phyloP scores from a whole-genome alignment of 2,113 vertebrate genomes.

The Oncorhynchus masou region DNA sequence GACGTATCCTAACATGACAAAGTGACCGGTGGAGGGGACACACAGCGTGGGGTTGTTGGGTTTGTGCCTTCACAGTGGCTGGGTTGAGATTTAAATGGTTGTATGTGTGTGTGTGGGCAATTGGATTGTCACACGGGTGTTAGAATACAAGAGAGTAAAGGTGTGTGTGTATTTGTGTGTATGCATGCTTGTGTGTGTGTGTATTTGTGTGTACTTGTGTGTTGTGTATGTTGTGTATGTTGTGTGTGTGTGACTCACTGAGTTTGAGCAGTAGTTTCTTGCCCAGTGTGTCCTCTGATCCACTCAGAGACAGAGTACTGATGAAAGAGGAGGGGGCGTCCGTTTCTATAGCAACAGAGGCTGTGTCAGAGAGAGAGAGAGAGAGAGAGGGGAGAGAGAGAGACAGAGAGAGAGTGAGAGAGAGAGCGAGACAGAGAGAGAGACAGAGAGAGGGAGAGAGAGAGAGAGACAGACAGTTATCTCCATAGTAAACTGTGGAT shows the following conservation, averaged over 20 bases:
- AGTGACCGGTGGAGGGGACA: too few relatives aligned
- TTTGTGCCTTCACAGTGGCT: too few relatives aligned
- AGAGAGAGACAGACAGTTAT: too few relatives aligned
- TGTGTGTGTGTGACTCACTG: slow-evolving; percentile 77
- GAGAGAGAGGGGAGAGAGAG: slow-evolving; percentile 6
- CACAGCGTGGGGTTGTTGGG: too few relatives aligned
- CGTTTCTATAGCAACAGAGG: slow-evolving; percentile 68
- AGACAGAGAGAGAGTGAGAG: slow-evolving; percentile 10
- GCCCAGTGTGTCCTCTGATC: slow-evolving; percentile 84
- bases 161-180: slow-evolving; percentile 1
- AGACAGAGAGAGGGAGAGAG: too few relatives aligned
- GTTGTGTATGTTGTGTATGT: too few relatives aligned
- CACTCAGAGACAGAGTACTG: slow-evolving; percentile 76
- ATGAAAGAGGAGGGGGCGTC: slow-evolving; percentile 66
- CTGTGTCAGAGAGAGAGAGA: slow-evolving; percentile 64
- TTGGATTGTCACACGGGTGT: too few relatives aligned
- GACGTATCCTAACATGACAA: too few relatives aligned
- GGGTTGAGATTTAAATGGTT: not conserved
- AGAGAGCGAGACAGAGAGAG: not conserved
- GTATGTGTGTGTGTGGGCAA: not conserved
- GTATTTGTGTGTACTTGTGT: too few relatives aligned
- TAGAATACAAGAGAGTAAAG: not conserved
- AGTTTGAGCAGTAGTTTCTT: slow-evolving; percentile 90
- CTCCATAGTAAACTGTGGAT: not conserved
- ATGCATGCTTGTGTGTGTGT: not conserved